phyloP scores from a whole-genome alignment of 2,113 vertebrate genomes.

The Bostrychus sinensis region DNA sequence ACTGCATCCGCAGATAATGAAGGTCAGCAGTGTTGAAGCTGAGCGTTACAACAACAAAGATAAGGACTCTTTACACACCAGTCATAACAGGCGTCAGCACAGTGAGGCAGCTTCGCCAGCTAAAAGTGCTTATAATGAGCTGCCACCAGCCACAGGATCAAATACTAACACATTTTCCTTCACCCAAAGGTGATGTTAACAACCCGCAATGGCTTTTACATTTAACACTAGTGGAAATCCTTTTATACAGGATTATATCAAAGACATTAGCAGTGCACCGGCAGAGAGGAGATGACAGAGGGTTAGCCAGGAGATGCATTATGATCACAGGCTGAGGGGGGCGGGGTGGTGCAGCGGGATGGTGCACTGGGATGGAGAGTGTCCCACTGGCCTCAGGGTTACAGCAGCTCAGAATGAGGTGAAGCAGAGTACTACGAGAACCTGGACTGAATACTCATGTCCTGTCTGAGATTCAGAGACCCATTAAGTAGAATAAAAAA shows the following conservation, averaged over 20 bases:
- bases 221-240: background rate
- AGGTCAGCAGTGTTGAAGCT: slow-evolving; percentile 49
- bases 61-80: slow-evolving; percentile 50
- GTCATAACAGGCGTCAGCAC: slow-evolving; percentile 47
- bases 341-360: slow-evolving; percentile 1
- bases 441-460: slow-evolving; percentile 16
- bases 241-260: slow-evolving; percentile 7
- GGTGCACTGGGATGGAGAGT: slow-evolving; percentile 37
- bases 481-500: too few relatives aligned
- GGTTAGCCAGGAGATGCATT: slow-evolving; percentile 20
- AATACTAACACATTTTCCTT: background rate
- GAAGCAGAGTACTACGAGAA: slow-evolving; percentile 54
- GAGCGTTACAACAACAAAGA: slow-evolving; percentile 58
- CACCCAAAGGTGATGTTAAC: background rate
- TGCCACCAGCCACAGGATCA: slow-evolving; percentile 8
- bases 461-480: too few relatives aligned
- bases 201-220: background rate
- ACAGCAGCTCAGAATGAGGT: slow-evolving; percentile 34
- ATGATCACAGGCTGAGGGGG: slow-evolving; percentile 23
- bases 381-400: slow-evolving; percentile 48
- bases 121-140: slow-evolving; percentile 9
- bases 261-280: slow-evolving; percentile 1
- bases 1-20: slow-evolving; percentile 69
- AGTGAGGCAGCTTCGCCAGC: background rate
- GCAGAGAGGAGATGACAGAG: slow-evolving; percentile 11